Percentiles rank a stretch among this genome's conserved stretches.
phyloP scores from a whole-genome alignment of 2,888 invertebrate species.

The Aethes cnicana region DNA sequence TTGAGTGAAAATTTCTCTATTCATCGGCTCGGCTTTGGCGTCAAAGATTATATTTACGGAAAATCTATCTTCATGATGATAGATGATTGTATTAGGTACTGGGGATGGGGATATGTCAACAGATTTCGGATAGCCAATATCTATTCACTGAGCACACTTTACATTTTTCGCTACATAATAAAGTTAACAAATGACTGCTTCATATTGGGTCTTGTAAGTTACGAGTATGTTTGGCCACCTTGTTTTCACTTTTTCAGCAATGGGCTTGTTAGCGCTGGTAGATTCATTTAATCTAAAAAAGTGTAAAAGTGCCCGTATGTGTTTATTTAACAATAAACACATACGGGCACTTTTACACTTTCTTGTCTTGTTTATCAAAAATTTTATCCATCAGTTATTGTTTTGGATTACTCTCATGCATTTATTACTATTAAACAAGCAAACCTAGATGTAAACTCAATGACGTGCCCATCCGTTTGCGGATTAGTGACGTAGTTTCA shows the following conservation, averaged over 20 bases:
- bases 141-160: conserved; percentile 7
- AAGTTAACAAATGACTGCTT: neutral
- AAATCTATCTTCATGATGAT: conserved; percentile 28
- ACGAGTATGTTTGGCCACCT: too few relatives aligned
- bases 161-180: conserved; percentile 12
- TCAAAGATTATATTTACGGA: conserved; percentile 28
- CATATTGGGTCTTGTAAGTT: too few relatives aligned
- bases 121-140: conserved; percentile 11
- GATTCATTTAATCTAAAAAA: too few relatives aligned
- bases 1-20: conserved; percentile 39
- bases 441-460: neutral
- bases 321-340: too few relatives aligned
- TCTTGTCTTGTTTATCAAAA: too few relatives aligned
- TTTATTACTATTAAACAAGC: neutral
- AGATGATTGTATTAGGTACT: conserved; percentile 18
- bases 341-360: too few relatives aligned
- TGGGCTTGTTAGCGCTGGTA: too few relatives aligned
- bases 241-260: too few relatives aligned
- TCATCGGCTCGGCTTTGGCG: conserved; percentile 30
- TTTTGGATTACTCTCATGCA: neutral
- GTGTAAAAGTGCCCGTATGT: too few relatives aligned
- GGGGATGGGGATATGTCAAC: conserved; percentile 24
- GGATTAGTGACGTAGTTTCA: conserved; percentile 37
- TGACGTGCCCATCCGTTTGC: conserved; percentile 27
- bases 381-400: too few relatives aligned